phyloP scores from a whole-genome alignment of 2,888 invertebrate species.

The Dryobotodes eremita region DNA sequence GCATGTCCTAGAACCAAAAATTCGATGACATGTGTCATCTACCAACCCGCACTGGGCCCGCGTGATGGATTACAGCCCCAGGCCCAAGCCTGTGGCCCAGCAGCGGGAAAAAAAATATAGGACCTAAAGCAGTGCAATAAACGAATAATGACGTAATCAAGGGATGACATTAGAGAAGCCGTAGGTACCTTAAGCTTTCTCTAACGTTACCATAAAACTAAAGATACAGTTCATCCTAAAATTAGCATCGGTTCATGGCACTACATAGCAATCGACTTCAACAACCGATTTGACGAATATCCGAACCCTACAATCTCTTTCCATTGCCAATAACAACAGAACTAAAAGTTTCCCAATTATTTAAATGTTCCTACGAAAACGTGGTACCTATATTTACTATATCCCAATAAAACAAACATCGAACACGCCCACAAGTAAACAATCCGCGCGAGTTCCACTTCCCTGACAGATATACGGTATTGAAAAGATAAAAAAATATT shows the following conservation, averaged over 20 bases:
- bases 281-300: constrained; percentile 37
- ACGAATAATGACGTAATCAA: neutral
- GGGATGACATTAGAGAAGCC: neutral
- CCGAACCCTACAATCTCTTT: constrained; percentile 36
- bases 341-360: constrained; percentile 36
- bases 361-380: constrained; percentile 12
- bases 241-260: constrained; percentile 10
- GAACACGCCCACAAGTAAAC: constrained; percentile 38
- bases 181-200: neutral
- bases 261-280: constrained; percentile 22
- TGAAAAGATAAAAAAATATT: constrained; percentile 53
- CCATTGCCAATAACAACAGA: constrained; percentile 54
- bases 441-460: constrained; percentile 45
- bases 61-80: no score
- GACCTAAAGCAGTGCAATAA: neutral
- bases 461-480: constrained; percentile 57
- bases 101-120: neutral
- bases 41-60: no score
- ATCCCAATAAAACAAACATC: constrained; percentile 40
- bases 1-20: no score
- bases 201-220: neutral
- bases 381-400: constrained; percentile 29
- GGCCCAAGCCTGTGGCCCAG: no score
- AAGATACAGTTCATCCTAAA: constrained; percentile 11
- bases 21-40: no score